phyloP scores from a whole-genome alignment of 2,888 invertebrate species.

The Ophion ventricosus region DNA sequence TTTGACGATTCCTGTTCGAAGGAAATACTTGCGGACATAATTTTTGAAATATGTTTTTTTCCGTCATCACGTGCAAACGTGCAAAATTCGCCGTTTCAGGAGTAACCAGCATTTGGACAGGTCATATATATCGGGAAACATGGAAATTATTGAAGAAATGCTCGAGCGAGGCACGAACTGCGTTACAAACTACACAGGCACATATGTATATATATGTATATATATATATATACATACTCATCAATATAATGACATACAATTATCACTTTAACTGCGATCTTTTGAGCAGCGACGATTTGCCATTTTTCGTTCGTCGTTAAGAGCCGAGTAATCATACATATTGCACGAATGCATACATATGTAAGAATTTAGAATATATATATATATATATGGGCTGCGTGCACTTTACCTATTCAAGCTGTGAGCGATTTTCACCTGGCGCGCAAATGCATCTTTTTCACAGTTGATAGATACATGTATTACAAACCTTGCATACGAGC shows the following conservation, averaged over 20 bases:
- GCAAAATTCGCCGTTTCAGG: neutral
- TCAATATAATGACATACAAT: conserved; percentile 19
- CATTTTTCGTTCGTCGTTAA: conserved; percentile 17
- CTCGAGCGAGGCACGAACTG: neutral
- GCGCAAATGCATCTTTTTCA: conserved; percentile 29
- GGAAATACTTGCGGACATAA: no score
- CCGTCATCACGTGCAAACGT: neutral
- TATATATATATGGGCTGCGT: conserved; percentile 24
- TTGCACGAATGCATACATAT: conserved; percentile 4
- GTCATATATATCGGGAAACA: neutral
- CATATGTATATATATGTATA: no score
- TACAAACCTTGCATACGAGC: neutral
- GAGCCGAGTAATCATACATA: conserved; percentile 24
- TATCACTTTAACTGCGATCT: conserved; percentile 16
- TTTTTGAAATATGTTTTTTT: no score
- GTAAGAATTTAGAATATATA: neutral
- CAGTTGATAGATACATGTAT: conserved; percentile 27
- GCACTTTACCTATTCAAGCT: conserved; percentile 22
- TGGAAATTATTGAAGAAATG: neutral
- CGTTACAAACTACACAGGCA: neutral
- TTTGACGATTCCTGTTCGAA: no score
- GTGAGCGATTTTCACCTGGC: conserved; percentile 40
- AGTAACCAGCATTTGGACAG: neutral
- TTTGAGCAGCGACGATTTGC: conserved; percentile 8
- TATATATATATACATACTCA: neutral